phyloP scores from a whole-genome alignment of 2,888 invertebrate genomes.

The Hypena proboscidalis region DNA sequence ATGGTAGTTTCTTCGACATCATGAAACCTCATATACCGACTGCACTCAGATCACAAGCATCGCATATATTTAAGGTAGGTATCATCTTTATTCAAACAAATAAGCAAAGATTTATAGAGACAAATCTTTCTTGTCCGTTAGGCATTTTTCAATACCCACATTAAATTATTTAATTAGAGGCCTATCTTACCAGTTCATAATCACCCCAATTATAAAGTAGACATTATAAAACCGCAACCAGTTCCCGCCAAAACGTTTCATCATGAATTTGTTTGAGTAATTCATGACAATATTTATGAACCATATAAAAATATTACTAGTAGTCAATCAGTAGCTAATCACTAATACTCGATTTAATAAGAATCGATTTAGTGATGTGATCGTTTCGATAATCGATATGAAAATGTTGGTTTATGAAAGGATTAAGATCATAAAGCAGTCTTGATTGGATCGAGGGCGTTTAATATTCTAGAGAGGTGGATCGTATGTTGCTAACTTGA shows the following conservation, averaged over 20 bases:
- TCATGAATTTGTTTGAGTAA: constrained; percentile 39
- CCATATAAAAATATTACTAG: constrained; percentile 43
- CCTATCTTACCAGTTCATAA: constrained; percentile 3
- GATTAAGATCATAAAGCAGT: neutral
- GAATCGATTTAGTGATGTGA: constrained; percentile 41
- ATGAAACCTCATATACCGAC: too few relatives aligned
- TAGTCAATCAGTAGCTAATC: constrained; percentile 45
- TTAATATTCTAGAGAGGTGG: too few relatives aligned
- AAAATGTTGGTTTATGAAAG: constrained; percentile 1
- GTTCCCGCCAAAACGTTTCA: constrained; percentile 10
- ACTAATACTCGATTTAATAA: constrained; percentile 31
- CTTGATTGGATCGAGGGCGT: neutral
- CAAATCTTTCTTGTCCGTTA: too few relatives aligned
- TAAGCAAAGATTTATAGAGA: too few relatives aligned
- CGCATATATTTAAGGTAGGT: too few relatives aligned
- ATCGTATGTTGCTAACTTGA: too few relatives aligned
- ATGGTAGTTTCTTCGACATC: too few relatives aligned
- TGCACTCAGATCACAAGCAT: too few relatives aligned
- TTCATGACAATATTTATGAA: constrained; percentile 40
- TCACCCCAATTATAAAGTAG: neutral
- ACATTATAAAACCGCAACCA: constrained; percentile 10
- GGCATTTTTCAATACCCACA: too few relatives aligned
- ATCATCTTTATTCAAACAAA: too few relatives aligned
- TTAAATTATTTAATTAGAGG: too few relatives aligned
- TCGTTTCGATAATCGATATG: neutral